Base-by-base conservation (phyloP, 2,888 invertebrate species). In the Sminthurides aquaticus region DNA sequence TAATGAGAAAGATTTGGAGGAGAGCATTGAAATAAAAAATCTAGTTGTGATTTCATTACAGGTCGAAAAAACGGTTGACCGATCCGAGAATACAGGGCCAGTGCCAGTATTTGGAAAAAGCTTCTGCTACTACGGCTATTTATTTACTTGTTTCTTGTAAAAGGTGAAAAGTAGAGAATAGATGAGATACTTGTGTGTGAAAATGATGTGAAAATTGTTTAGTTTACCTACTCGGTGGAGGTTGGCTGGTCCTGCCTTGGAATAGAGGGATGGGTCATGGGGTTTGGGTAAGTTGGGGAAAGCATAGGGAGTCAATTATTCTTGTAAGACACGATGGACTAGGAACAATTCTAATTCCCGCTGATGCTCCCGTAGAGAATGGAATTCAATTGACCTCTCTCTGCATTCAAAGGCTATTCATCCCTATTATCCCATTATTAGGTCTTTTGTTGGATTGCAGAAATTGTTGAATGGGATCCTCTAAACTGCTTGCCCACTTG, bases 241-340 rank as follows among this genome's bases (percentile, higher is more conserved):
- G n/a, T n/a, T n/a, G n/a, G n/a, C n/a, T n/a, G n/a, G n/a, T n/a
- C n/a, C n/a, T n/a, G n/a, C n/a, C n/a, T n/a, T n/a, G n/a, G n/a
- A n/a, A n/a, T n/a, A n/a, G n/a, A n/a, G n/a, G n/a, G n/a, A n/a
- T n/a, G n/a, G n/a, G n/a, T n/a, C n/a, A n/a, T n/a, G n/a, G n/a
- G 43, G 43, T 34, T 34, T 15, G 43, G 43, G 43, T 34, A 34
- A 34, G 43, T 15, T 34, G 43, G 57, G 43, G 43, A 29, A 20
- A 61, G 34, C 29, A 28, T 57, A 60, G 57, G 61, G 67, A 70
- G 68, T 70, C 70, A 70, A 70, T 70, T 67, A 70, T 70, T 70
- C 62, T 67, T 49, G 59, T 55, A 34, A 34, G 43, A 34, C 43
- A 34, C 43, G 43, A 34, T 11, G 43, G n/a, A n/a, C 43, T 5